A percentile compares a stretch with the other conserved stretches of the same genome.
phyloP scores from a whole-genome alignment of 2,797 vertebrate genomes.

The Etheostoma nigrum region DNA sequence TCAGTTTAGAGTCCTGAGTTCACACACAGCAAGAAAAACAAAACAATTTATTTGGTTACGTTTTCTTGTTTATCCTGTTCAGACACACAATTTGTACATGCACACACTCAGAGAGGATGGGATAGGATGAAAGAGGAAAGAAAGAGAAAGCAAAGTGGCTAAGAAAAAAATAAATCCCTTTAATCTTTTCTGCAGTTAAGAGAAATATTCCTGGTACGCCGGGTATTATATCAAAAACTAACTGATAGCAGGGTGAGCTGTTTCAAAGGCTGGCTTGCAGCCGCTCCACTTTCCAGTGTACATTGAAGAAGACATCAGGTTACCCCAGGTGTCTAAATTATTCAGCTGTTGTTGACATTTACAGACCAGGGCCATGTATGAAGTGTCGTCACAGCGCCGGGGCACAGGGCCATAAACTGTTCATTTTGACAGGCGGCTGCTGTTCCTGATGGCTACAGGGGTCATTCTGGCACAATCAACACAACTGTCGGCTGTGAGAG shows the following conservation, averaged over 20 bases:
- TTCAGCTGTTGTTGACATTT: slow-evolving; percentile 83
- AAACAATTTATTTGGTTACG: neutral
- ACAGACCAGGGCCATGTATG: slow-evolving; percentile 71
- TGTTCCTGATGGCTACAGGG: slow-evolving; percentile 24
- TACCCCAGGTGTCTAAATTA: slow-evolving; percentile 84
- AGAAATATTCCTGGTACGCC: slow-evolving; percentile 19
- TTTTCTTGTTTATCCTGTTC: slow-evolving; percentile 36
- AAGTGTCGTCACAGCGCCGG: slow-evolving; percentile 52
- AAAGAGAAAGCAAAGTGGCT: neutral
- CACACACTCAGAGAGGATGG: neutral
- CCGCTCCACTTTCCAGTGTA: slow-evolving; percentile 60
- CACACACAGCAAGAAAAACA: slow-evolving; percentile 22
- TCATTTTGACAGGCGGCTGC: slow-evolving; percentile 34
- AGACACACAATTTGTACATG: slow-evolving; percentile 15
- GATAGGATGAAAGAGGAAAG: neutral
- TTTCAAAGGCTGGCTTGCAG: slow-evolving; percentile 21
- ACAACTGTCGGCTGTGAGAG: slow-evolving; percentile 48
- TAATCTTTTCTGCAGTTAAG: slow-evolving; percentile 27
- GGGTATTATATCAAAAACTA: slow-evolving; percentile 34
- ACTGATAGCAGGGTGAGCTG: neutral
- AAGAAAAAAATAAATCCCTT: slow-evolving; percentile 4
- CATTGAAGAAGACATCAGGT: slow-evolving; percentile 73
- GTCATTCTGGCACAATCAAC: slow-evolving; percentile 56
- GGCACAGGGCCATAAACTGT: slow-evolving; percentile 37
- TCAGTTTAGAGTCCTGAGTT: slow-evolving; percentile 42